phyloP scores from a whole-genome alignment of 30 jellyfish, hydroid and myxozoan genomes.

The Hydractinia symbiolongicarpus region DNA sequence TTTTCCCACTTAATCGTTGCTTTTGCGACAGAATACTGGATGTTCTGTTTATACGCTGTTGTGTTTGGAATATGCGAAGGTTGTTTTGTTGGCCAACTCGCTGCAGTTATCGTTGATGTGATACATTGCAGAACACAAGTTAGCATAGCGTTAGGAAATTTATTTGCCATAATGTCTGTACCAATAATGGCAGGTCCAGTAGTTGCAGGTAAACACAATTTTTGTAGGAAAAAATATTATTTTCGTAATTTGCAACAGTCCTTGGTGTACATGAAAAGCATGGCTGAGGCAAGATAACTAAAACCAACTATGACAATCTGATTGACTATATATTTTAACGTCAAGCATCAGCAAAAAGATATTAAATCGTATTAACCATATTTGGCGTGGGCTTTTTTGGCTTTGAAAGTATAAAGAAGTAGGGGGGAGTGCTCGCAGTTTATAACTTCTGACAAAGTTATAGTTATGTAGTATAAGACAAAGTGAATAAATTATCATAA shows the following conservation, averaged over 20 bases:
- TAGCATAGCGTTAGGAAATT: constrained; percentile 2
- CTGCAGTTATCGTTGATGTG: constrained; percentile 13
- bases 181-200: constrained; percentile 18
- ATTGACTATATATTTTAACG: too few species aligned
- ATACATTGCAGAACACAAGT: constrained; percentile 9
- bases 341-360: too few species aligned
- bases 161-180: constrained; percentile 11
- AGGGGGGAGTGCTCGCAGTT: too few species aligned
- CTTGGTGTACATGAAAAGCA: too few species aligned
- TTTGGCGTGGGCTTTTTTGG: too few species aligned
- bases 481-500: too few species aligned
- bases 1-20: not conserved
- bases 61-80: constrained; percentile 12
- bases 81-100: constrained; percentile 26
- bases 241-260: not conserved
- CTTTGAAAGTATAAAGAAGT: too few species aligned
- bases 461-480: too few species aligned
- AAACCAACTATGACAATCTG: too few species aligned
- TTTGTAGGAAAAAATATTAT: not conserved
- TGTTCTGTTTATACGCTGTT: constrained; percentile 1
- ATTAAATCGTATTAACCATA: too few species aligned
- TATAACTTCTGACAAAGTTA: too few species aligned
- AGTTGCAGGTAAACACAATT: constrained; percentile 3
- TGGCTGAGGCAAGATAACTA: too few species aligned
- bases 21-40: constrained; percentile 5